These are phyloP conservation scores for Hydrochoerus hydrochaeris DNA, from an alignment of 2,113 vertebrate species.

Conservation along the genomic window DNA sequence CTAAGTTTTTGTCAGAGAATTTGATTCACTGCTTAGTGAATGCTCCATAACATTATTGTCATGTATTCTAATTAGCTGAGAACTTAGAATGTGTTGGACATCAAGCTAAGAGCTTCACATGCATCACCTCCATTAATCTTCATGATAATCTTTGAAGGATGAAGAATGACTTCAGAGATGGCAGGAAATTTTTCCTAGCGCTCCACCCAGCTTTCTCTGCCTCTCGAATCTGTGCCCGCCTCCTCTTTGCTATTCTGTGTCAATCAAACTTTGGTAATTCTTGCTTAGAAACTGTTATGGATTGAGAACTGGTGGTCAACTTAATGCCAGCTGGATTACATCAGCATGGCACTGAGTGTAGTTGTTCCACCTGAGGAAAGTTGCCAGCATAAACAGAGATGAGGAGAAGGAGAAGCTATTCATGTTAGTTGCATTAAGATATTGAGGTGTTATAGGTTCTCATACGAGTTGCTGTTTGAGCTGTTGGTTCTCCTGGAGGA, in stretches of 20 bases:
- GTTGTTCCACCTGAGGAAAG: no score
- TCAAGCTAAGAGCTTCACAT: not conserved
- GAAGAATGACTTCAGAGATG: not conserved
- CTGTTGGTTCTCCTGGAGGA: no score
- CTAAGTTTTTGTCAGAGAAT: not conserved
- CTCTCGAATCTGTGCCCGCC: not conserved
- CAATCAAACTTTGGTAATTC: not conserved
- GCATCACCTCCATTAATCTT: not conserved
- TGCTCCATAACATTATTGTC: not conserved
- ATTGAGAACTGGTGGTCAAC: no score
- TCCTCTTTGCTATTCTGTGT: not conserved
- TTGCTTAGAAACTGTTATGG: not conserved
- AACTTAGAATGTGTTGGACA: not conserved
- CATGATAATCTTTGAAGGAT: not conserved
- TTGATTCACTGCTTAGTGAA: not conserved
- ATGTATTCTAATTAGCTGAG: not conserved
- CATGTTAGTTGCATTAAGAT: no score
- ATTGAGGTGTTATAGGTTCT: no score
- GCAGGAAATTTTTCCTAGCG: not conserved
- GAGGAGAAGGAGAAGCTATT: no score
- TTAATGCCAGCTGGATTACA: no score
- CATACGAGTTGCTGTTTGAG: no score
- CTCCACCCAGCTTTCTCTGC: no score
- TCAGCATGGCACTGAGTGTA: no score
- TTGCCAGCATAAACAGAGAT: no score